Evolutionary conservation across 1,140 invertebrate species (phyloP), one percentile per base, ranked within the genome.

Genomic region (Episyrphus balteatus): DNA sequence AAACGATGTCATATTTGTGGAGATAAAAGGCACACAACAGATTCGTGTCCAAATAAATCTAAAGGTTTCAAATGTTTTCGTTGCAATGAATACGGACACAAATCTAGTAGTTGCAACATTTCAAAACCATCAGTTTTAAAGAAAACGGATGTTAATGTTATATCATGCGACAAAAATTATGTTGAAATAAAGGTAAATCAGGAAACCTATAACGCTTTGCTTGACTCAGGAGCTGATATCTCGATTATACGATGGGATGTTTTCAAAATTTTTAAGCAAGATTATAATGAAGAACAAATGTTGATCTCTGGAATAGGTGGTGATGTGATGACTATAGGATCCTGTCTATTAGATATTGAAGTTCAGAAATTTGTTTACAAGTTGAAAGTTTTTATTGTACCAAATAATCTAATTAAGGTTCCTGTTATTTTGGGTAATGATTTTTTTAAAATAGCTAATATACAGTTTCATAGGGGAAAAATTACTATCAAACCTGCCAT

Each of bases 1-100:
- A 47, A 33, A 38, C 34, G 19, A 10, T 48, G 47, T 26, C 37
- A 26, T 30, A 50, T 46, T 18, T 43, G 43, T 41, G 44, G 44
- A n/a, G 40, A 37, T 14, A 46, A 37, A 38, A 44, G 40, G 18
- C 40, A 50, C 31, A 38, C n/a, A 15, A 21, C 39, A 10, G 42
- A 39, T 17, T 32, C 19, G 8, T 14, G 19, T 31, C 15, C 30
- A 30, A 38, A 19, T 43, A 43, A 50, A 31, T n/a, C 6, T n/a
- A 36, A 42, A 43, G 32, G 40, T 21, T 14, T 21, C 8, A 42
- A 47, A 7, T 47, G 21, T 46, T 19, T 32, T 26, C 21, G 21
- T 3, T 26, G 21, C 21, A 26, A 26, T 26, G 21, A 26, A 26
- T 26, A 26, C 8, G 44, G 44, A 12, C 38, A 46, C 30, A 41